Evolutionary conservation across 2,113 vertebrate species (phyloP), one percentile per base, ranked within the genome.

Genomic region (Gopherus evgoodei): DNA sequence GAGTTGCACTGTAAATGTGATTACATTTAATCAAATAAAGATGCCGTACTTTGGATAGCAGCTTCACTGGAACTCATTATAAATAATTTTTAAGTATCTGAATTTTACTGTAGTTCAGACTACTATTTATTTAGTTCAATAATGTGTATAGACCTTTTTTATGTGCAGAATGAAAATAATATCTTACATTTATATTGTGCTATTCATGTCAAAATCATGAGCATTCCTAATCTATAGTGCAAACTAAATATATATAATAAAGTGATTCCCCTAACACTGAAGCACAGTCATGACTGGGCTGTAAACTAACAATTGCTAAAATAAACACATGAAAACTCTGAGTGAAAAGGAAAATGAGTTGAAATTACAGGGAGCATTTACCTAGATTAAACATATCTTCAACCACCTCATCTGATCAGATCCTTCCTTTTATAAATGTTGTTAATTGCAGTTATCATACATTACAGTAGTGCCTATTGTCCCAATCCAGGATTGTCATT

Each of bases 81-180:
- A 57, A 95, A 90, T 57, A 88, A 80, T 89, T 4, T 91, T 98
- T 85, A 93, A 92, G 75, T 93, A 52, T 84, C 93, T 92, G 86
- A 76, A 86, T 86, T 84, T 59, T 92, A 87, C 56, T 84, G 47
- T 89, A 96, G 89, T 84, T 83, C 78, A 94, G 84, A 93, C n/a
- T 69, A 38, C 72, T 89, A 12, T 69, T 97, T 90, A 75, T 81
- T 80, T 35, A 93, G 21, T 89, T 92, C 82, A 87, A 42, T 89
- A 94, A 94, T 94, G 93, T 79, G 49, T 53, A 47, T 52, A 19
- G 44, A 84, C 11, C 2, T 92, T 91, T 84, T 87, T 90, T 90
- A 83, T 44, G 9, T 69, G 69, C 12, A 92, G 2, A 75, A 10
- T 57, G 44, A 90, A 87, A 24, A 65, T 79, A 54, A 27, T 83